phyloP scores from a whole-genome alignment of 2,888 invertebrate genomes.

The Anticlea derivata region DNA sequence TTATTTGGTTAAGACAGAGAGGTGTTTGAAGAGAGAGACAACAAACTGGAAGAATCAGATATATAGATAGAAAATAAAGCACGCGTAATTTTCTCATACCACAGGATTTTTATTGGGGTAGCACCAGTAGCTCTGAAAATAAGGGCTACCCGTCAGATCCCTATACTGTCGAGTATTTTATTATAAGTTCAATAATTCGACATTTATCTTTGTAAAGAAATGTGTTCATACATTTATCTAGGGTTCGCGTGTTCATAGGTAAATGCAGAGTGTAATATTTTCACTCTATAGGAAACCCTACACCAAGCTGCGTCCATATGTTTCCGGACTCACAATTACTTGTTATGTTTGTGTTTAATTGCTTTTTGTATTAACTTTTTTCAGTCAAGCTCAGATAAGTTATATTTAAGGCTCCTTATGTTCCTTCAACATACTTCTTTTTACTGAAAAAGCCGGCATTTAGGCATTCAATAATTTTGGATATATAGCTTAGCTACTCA shows the following conservation, averaged over 20 bases:
- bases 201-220: too few species aligned
- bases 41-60: constrained; percentile 3
- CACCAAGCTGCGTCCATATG: constrained; percentile 66
- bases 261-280: background rate
- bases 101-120: too few species aligned
- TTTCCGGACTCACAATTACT: constrained; percentile 70
- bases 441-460: too few species aligned
- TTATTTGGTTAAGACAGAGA: constrained; percentile 18
- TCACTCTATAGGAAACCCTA: constrained; percentile 44
- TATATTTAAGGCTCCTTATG: too few species aligned
- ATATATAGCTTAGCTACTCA: too few species aligned
- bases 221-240: background rate
- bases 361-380: constrained; percentile 33
- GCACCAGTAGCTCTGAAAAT: too few species aligned
- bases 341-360: constrained; percentile 63
- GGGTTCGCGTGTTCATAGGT: background rate
- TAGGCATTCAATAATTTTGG: too few species aligned
- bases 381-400: constrained; percentile 2
- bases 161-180: too few species aligned
- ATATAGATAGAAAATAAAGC: background rate
- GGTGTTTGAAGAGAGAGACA: constrained; percentile 10
- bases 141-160: too few species aligned
- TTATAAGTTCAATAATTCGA: too few species aligned
- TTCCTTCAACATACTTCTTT: too few species aligned
- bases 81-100: background rate